phyloP scores from a whole-genome alignment of 1,140 invertebrate species.

The Pemphigus obesinymphae region DNA sequence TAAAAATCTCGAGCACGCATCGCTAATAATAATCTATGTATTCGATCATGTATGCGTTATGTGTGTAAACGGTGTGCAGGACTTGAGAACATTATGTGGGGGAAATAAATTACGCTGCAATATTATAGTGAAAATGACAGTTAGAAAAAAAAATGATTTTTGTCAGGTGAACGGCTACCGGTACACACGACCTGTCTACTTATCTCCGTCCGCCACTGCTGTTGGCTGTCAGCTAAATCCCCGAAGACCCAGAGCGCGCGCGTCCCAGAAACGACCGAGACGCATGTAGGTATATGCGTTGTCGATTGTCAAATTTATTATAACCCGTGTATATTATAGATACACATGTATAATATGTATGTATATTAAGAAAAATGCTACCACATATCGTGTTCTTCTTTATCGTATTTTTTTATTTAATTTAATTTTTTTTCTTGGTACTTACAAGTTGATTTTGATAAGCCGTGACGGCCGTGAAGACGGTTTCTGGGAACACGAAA shows the following conservation, averaged over 20 bases:
- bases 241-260: background rate
- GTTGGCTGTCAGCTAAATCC: constrained; percentile 7
- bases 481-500: constrained; percentile 66
- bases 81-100: background rate
- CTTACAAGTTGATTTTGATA: constrained; percentile 58
- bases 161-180: constrained; percentile 1
- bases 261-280: background rate
- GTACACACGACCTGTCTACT: background rate
- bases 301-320: constrained; percentile 8
- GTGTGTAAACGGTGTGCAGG: background rate
- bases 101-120: background rate
- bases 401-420: too few species aligned
- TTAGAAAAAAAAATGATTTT: background rate
- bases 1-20: too few species aligned
- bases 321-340: too few species aligned
- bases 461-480: constrained; percentile 75
- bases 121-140: background rate
- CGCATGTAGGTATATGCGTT: background rate
- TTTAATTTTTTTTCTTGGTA: too few species aligned
- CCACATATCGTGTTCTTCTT: too few species aligned
- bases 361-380: background rate
- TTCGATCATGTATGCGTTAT: background rate
- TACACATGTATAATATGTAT: too few species aligned
- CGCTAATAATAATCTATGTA: background rate
- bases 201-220: background rate